phyloP scores from a whole-genome alignment of 1,140 invertebrate species.

The Propsilocerus akamusi region DNA sequence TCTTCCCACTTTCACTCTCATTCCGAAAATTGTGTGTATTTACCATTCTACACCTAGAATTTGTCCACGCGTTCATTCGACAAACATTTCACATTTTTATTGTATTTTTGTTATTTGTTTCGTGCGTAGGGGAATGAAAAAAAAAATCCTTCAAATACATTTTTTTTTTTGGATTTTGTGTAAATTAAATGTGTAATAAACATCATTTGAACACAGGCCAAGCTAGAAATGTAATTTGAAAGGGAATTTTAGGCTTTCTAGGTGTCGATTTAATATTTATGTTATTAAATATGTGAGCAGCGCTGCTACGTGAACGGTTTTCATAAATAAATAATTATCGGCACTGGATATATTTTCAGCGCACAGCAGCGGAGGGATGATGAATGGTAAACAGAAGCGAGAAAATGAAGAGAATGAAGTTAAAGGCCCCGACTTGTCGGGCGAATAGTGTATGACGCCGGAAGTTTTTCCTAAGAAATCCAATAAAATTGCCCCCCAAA shows the following conservation, averaged over 20 bases:
- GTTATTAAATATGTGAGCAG: not conserved
- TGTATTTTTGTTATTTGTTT: not conserved
- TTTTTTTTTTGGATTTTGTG: not conserved
- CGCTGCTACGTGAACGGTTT: not conserved
- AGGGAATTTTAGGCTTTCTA: not conserved
- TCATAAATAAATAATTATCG: slow-evolving; percentile 1
- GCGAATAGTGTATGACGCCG: not conserved
- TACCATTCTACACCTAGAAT: not conserved
- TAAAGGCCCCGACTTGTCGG: too few relatives aligned
- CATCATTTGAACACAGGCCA: not conserved
- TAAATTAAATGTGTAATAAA: slow-evolving; percentile 4
- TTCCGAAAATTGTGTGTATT: too few relatives aligned
- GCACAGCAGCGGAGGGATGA: not conserved
- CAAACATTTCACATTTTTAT: not conserved
- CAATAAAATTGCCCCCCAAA: not conserved
- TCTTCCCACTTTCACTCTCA: not conserved
- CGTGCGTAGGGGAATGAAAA: not conserved
- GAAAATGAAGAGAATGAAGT: too few relatives aligned
- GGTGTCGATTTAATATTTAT: slow-evolving; percentile 4
- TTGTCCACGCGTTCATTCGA: slow-evolving; percentile 1
- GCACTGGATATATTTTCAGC: not conserved
- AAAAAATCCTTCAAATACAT: not conserved
- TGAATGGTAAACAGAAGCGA: too few relatives aligned
- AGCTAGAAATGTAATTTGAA: not conserved
- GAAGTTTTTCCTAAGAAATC: not conserved